These are phyloP conservation scores for Siderastrea siderea DNA, from an alignment of 92 coral and sea anemone genomes.

Conservation along the genomic window DNA sequence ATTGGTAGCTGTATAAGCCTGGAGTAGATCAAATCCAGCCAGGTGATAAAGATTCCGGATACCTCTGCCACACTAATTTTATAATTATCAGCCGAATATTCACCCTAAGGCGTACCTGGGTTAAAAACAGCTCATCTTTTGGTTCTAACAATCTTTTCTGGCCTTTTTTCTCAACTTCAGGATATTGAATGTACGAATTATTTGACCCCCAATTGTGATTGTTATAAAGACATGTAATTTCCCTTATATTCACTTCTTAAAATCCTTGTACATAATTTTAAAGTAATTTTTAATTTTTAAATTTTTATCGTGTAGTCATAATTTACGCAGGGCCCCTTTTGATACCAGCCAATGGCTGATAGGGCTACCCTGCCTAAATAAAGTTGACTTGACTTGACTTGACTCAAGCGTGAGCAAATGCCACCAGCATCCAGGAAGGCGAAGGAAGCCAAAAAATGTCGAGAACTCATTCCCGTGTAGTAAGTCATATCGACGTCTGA, in stretches of 20 bases:
- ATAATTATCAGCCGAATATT: slow-evolving; percentile 26
- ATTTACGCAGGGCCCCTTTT: too few relatives aligned
- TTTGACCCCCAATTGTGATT: neutral
- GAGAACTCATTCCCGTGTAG: slow-evolving; percentile 26
- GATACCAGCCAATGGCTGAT: too few relatives aligned
- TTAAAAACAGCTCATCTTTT: slow-evolving; percentile 23
- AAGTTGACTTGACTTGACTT: too few relatives aligned
- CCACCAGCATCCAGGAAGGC: slow-evolving; percentile 1
- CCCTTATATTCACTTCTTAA: too few relatives aligned
- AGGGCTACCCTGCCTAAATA: too few relatives aligned
- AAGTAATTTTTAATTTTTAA: too few relatives aligned
- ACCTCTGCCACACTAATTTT: slow-evolving; percentile 9
- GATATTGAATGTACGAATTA: slow-evolving; percentile 5
- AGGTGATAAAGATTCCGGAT: slow-evolving; percentile 30
- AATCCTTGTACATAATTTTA: too few relatives aligned
- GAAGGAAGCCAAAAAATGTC: neutral
- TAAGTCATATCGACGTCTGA: slow-evolving; percentile 17
- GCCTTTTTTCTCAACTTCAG: neutral
- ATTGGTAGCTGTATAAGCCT: slow-evolving; percentile 31
- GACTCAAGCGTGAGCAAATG: slow-evolving; percentile 6
- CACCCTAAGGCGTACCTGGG: slow-evolving; percentile 4
- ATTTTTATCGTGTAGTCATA: too few relatives aligned
- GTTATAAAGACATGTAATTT: too few relatives aligned
- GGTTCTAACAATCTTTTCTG: slow-evolving; percentile 6
- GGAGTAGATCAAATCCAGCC: slow-evolving; percentile 40